Conservation (phyloP, 2,888 invertebrate species). For the Cheilosia pagana region DNA sequence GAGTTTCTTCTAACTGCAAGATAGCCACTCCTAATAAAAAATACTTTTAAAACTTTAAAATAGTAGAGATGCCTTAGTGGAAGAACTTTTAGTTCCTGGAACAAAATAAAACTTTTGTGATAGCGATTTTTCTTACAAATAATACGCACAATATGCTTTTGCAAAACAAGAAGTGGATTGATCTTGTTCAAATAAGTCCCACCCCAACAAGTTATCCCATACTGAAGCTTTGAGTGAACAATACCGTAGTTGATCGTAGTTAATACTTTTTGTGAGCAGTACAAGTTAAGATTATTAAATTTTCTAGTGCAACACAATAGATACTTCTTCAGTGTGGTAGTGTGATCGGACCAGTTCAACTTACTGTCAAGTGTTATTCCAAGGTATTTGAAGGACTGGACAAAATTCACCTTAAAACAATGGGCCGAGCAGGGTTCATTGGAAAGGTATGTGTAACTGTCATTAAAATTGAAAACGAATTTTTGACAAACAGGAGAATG, state of each 20-base stretch:
- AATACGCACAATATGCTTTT: background rate
- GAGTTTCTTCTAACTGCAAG: background rate
- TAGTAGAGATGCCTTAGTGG: conserved; percentile 4
- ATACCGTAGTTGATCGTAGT: background rate
- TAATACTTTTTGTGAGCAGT: conserved; percentile 7
- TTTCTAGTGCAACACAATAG: conserved; percentile 12
- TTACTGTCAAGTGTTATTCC: too few relatives aligned
- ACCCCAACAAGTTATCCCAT: background rate
- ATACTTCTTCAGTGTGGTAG: conserved; percentile 15
- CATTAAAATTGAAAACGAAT: background rate
- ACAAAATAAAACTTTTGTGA: background rate
- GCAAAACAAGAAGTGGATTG: background rate
- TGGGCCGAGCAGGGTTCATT: background rate
- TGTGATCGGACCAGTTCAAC: too few relatives aligned
- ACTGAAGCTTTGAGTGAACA: background rate
- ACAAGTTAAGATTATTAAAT: conserved; percentile 22
- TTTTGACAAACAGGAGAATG: background rate
- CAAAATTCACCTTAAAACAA: conserved; percentile 6
- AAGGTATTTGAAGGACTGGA: conserved; percentile 14
- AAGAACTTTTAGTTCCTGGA: conserved; percentile 13
- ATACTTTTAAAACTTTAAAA: conserved; percentile 16
- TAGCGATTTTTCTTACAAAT: conserved; percentile 1
- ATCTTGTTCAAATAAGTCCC: background rate
- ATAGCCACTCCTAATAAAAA: conserved; percentile 9
- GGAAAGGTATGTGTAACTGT: background rate